Percentiles rank a stretch among this genome's conserved stretches.
Evolutionary conservation across 2,888 invertebrate species (phyloP).

Genomic region (Gastracanthus pulcherrimus): DNA sequence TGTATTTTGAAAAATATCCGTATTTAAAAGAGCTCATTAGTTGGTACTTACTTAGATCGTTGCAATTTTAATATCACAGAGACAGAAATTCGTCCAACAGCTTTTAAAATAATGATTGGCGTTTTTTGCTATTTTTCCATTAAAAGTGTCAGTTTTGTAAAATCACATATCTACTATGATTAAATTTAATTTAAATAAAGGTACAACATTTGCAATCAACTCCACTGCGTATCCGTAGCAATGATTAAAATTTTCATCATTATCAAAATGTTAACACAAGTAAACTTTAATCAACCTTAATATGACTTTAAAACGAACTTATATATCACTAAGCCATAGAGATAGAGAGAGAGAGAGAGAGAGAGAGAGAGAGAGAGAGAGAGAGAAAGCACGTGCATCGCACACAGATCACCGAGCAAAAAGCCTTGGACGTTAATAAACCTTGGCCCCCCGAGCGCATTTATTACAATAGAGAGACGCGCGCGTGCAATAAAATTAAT

Average conservation of each 20-base stretch:
- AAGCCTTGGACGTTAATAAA: conserved; percentile 13
- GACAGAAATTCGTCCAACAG: too few relatives aligned
- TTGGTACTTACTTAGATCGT: too few relatives aligned
- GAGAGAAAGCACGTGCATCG: neutral
- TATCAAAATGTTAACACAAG: neutral
- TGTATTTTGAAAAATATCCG: too few relatives aligned
- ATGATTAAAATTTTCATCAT: neutral
- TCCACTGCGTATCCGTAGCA: neutral
- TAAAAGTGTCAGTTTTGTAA: too few relatives aligned
- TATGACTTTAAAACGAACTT: neutral
- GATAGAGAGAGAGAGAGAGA: too few relatives aligned
- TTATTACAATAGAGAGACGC: neutral
- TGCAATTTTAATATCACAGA: too few relatives aligned
- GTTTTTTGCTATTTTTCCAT: too few relatives aligned
- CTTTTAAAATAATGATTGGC: too few relatives aligned
- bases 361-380: neutral
- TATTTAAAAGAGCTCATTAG: too few relatives aligned
- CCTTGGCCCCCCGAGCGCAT: neutral
- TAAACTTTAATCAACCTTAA: neutral
- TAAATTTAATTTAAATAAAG: neutral
- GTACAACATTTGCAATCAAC: too few relatives aligned
- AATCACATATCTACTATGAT: too few relatives aligned
- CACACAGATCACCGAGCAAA: neutral
- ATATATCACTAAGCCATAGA: neutral
- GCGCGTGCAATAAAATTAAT: neutral